Evolutionary conservation across 2,888 invertebrate species (phyloP), one percentile per base, ranked within the genome.

Genomic region (Pachydiplax longipennis): DNA sequence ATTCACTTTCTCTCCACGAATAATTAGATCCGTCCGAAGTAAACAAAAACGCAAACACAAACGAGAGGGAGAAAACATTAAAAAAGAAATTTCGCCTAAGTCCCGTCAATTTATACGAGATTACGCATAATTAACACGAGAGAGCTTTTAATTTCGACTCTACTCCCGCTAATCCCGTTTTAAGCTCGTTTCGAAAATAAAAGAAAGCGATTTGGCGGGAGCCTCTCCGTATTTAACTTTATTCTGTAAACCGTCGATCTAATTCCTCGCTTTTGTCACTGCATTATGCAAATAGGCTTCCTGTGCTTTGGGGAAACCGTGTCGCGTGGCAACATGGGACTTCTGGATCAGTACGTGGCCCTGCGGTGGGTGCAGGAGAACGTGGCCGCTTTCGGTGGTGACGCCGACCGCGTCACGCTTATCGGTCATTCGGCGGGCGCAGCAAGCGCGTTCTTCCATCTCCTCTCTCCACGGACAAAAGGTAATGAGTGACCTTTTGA

Each of bases 311-410:
- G 95, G 58, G 93, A 93, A 90, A 91, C 93, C 93, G 94, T 95
- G 92, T 95, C 96, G 4, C 95, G 97, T 0, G 98, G 98, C 0
- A 99, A 99, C 94, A 96, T 97, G 91, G 98, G 98, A 0, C 94
- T 99, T 90, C 96, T 97, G 92, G 98, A 99, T 94, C 98, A 98
- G 93, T 96, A 97, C 92, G 94, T 98, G 93, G 98, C 97, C 0
- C 94, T 99, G 91, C 93, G 96, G 81, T 97, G 97, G 97, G 95
- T 97, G 3, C 95, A 96, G 91, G 96, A 97, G 92, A 97, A 98
- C 93, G 97, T 98, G 90, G 95, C 95, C 81, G 95, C 95, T 82
- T 98, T 98, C 93, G 97, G 97, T 40, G 98, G 98, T 6, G 97
- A 98, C 94, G 96, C 96, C 0, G 95, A 95, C 81, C 95, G 96